These are phyloP conservation scores for Apis laboriosa DNA, from an alignment of 1,140 invertebrate species.

Conservation along the genomic window DNA sequence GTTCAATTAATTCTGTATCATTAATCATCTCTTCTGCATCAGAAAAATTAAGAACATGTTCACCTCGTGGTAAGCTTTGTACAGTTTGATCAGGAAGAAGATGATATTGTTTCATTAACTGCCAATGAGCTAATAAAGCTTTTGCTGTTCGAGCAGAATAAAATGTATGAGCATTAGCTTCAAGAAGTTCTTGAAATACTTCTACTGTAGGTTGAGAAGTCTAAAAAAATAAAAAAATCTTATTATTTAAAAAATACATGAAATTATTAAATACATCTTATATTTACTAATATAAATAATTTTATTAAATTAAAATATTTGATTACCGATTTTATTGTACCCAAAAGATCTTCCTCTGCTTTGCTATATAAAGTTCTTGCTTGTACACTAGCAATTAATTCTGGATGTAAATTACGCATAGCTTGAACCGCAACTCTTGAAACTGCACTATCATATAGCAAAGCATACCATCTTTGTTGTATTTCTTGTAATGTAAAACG, in stretches of 20 bases:
- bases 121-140: conserved; percentile 93
- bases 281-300: conserved; percentile 32
- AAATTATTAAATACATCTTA: conserved; percentile 16
- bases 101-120: conserved; percentile 95
- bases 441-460: conserved; percentile 95
- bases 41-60: conserved; percentile 91
- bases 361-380: conserved; percentile 94
- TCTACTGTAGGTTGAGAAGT: conserved; percentile 86
- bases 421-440: conserved; percentile 93
- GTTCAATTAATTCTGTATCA: conserved; percentile 90
- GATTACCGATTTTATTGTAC: conserved; percentile 90
- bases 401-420: conserved; percentile 96
- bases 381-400: conserved; percentile 92
- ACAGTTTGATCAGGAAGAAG: conserved; percentile 94
- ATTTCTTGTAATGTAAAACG: conserved; percentile 96
- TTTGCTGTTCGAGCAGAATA: conserved; percentile 93
- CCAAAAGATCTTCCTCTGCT: conserved; percentile 93
- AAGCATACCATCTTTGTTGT: conserved; percentile 96
- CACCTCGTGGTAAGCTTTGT: conserved; percentile 84
- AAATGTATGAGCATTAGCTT: conserved; percentile 91
- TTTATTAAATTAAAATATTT: neutral
- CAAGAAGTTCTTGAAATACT: conserved; percentile 93
- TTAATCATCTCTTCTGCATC: conserved; percentile 95
- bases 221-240: conserved; percentile 67
- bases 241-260: neutral